Percentiles rank a stretch among this genome's conserved stretches.
Evolutionary conservation across 1,140 invertebrate species (phyloP).

Genomic region (Eurosta solidaginis): DNA sequence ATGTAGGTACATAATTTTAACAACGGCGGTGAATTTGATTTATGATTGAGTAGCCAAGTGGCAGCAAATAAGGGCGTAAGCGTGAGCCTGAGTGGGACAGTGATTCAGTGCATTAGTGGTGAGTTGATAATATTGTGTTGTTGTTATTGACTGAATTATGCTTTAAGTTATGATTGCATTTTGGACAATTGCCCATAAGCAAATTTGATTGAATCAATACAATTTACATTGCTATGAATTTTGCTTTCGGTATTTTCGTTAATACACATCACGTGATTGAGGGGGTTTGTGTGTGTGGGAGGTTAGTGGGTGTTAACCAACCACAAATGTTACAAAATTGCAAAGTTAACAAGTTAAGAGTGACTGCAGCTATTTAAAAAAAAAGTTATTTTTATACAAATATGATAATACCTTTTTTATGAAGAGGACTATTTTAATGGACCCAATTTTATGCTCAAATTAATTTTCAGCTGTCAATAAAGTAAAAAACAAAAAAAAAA

Average conservation of each 20-base stretch:
- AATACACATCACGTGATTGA: not conserved
- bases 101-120: not conserved
- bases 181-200: not conserved
- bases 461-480: not conserved
- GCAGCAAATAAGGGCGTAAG: not conserved
- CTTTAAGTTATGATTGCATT: conserved; percentile 22
- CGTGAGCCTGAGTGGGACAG: not conserved
- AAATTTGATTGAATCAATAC: not conserved
- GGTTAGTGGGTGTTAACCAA: not conserved
- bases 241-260: not conserved
- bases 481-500: not conserved
- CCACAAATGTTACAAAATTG: conserved; percentile 32
- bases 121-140: not conserved
- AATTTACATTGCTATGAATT: not conserved
- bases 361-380: not conserved
- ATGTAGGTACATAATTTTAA: not conserved
- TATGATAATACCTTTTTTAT: not conserved
- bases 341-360: not conserved
- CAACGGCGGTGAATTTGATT: not conserved
- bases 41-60: not conserved
- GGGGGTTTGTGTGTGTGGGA: not conserved
- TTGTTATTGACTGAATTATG: conserved; percentile 9
- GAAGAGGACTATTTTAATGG: not conserved
- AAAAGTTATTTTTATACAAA: not conserved
- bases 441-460: conserved; percentile 9